A percentile compares a stretch with the other conserved stretches of the same genome.
Evolutionary conservation across 2,888 invertebrate genomes (phyloP).

Genomic region (Polylopha cassiicola): DNA sequence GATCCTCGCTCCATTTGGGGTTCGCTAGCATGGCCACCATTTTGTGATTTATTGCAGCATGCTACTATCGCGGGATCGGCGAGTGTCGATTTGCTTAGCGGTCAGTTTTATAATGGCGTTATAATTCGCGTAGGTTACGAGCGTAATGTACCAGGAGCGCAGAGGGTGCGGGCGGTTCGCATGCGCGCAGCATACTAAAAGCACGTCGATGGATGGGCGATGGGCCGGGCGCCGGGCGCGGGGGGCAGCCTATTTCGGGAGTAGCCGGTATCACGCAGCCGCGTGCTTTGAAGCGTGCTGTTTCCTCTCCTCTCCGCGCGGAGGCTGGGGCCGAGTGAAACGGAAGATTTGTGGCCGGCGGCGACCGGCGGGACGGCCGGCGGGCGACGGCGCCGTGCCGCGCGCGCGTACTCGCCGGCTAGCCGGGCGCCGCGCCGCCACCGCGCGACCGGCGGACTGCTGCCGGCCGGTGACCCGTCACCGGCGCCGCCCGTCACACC

Average conservation of each 20-base stretch:
- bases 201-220: conserved; percentile 66
- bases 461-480: too few species aligned
- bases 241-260: conserved; percentile 74
- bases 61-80: conserved; percentile 31
- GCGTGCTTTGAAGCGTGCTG: conserved; percentile 76
- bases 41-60: conserved; percentile 54
- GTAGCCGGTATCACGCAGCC: conserved; percentile 74
- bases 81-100: conserved; percentile 26
- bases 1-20: conserved; percentile 74
- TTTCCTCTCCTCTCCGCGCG: conserved; percentile 68
- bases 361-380: conserved; percentile 39
- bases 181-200: conserved; percentile 78
- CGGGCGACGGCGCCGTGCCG: conserved; percentile 26
- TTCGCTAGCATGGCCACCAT: conserved; percentile 73
- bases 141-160: conserved; percentile 56
- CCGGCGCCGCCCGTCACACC: too few species aligned
- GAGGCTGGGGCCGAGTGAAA: conserved; percentile 74
- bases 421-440: conserved; percentile 12
- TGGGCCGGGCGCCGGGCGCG: conserved; percentile 54
- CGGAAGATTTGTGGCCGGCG: conserved; percentile 72
- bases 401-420: too few species aligned
- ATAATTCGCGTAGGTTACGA: conserved; percentile 52
- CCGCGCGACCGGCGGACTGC: too few species aligned
- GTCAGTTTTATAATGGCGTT: conserved; percentile 36
- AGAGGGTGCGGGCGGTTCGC: conserved; percentile 76